These are phyloP conservation scores for Willowsia nigromaculata DNA, from an alignment of 2,888 invertebrate genomes.

Conservation along the genomic window DNA sequence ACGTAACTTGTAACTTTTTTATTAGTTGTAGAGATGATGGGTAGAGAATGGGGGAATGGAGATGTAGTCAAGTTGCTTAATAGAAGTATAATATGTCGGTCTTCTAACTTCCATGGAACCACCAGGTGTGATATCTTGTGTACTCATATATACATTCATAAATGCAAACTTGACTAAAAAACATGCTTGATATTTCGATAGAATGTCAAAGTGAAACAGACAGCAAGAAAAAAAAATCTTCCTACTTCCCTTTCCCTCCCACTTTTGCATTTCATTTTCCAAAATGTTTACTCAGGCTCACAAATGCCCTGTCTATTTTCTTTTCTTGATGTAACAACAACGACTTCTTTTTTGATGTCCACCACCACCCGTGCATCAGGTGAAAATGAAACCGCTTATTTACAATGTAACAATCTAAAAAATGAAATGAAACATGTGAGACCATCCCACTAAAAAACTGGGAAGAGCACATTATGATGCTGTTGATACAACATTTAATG, in stretches of 20 bases:
- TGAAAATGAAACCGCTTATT: slow-evolving; percentile 33
- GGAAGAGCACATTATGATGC: background rate
- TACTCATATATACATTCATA: background rate
- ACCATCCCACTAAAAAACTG: slow-evolving; percentile 39
- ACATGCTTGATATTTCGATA: background rate
- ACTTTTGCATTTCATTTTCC: background rate
- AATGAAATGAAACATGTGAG: slow-evolving; percentile 10
- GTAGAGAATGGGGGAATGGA: background rate
- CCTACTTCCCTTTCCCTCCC: slow-evolving; percentile 23
- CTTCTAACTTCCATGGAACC: slow-evolving; percentile 8
- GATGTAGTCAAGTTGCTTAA: background rate
- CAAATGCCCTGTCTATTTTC: background rate
- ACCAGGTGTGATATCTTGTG: slow-evolving; percentile 28
- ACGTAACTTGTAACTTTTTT: background rate
- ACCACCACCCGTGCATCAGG: slow-evolving; percentile 43
- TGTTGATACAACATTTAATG: background rate
- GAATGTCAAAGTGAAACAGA: slow-evolving; percentile 6
- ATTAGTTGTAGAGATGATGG: background rate
- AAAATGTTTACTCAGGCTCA: slow-evolving; percentile 32
- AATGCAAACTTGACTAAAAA: background rate
- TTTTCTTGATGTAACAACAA: background rate
- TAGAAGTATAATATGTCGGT: background rate
- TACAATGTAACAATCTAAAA: slow-evolving; percentile 9
- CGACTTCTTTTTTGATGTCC: slow-evolving; percentile 6
- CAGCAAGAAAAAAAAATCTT: slow-evolving; percentile 5